phyloP scores from a whole-genome alignment of 2,113 vertebrate species.

The Oreochromis spilurus region DNA sequence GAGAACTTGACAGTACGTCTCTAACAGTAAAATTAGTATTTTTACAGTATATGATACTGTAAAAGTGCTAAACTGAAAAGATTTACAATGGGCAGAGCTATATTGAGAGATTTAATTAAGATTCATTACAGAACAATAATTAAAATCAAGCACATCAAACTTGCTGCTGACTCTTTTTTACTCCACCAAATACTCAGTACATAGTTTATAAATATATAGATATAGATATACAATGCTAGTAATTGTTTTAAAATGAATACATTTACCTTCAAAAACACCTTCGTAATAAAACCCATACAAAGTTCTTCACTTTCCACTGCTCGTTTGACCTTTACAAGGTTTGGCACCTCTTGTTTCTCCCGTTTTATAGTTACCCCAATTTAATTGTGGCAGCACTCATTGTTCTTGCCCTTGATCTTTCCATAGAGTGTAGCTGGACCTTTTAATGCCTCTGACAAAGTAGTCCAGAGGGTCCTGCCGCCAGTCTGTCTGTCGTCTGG shows the following conservation, averaged over 20 bases:
- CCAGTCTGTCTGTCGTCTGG: constrained; percentile 58
- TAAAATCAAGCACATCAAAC: constrained; percentile 19
- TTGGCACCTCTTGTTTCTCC: constrained; percentile 21
- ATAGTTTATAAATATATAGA: neutral
- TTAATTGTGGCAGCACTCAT: constrained; percentile 57
- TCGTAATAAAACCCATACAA: neutral
- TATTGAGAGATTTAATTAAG: constrained; percentile 10
- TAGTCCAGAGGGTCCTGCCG: constrained; percentile 52
- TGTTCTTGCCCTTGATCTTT: constrained; percentile 67
- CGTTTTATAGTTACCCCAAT: constrained; percentile 60
- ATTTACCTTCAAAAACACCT: neutral
- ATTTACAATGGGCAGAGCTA: neutral
- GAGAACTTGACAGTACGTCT: neutral
- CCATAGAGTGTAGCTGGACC: constrained; percentile 49
- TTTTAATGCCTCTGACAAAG: constrained; percentile 68
- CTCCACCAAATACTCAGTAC: neutral
- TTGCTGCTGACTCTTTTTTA: neutral
- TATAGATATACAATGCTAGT: neutral
- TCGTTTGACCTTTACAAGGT: constrained; percentile 43
- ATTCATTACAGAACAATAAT: constrained; percentile 39
- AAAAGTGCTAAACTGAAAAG: neutral
- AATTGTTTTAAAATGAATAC: neutral
- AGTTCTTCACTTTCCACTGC: neutral
- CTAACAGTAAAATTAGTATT: neutral
- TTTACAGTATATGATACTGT: neutral